Conservation (phyloP, 2,797 vertebrate species). For the Poecilia wingei region DNA sequence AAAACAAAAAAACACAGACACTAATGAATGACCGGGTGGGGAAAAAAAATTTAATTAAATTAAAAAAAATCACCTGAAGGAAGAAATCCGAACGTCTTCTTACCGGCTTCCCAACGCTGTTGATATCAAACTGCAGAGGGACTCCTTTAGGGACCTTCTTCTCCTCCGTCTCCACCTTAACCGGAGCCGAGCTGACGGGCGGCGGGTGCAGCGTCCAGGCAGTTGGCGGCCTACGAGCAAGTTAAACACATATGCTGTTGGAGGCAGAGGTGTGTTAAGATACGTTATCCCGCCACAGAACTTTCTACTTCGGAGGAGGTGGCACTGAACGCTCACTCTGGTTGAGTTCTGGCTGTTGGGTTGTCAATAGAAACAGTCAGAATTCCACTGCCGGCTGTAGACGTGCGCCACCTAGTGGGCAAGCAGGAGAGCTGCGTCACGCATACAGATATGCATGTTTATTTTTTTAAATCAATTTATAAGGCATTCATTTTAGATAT, state of each 20-base stretch:
- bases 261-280: too few relatives aligned
- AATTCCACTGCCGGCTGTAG: constrained; percentile 86
- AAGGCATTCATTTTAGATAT: too few relatives aligned
- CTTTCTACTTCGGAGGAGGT: background rate
- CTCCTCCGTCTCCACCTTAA: constrained; percentile 83
- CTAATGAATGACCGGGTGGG: background rate
- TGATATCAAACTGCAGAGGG: constrained; percentile 94
- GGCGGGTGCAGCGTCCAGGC: constrained; percentile 87
- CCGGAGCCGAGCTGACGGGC: constrained; percentile 69
- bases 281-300: background rate
- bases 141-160: constrained; percentile 94
- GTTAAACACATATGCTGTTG: background rate
- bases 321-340: constrained; percentile 81
- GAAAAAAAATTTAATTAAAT: too few relatives aligned
- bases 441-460: background rate
- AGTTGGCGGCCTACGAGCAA: constrained; percentile 72
- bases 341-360: constrained; percentile 84
- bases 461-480: too few relatives aligned
- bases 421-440: constrained; percentile 11
- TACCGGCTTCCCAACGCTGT: constrained; percentile 65
- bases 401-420: constrained; percentile 90
- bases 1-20: background rate
- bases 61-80: background rate
- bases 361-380: constrained; percentile 96
- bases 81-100: background rate